Base-by-base conservation (phyloP, 2,888 invertebrate genomes). In the Nemotelus pantherinus region DNA sequence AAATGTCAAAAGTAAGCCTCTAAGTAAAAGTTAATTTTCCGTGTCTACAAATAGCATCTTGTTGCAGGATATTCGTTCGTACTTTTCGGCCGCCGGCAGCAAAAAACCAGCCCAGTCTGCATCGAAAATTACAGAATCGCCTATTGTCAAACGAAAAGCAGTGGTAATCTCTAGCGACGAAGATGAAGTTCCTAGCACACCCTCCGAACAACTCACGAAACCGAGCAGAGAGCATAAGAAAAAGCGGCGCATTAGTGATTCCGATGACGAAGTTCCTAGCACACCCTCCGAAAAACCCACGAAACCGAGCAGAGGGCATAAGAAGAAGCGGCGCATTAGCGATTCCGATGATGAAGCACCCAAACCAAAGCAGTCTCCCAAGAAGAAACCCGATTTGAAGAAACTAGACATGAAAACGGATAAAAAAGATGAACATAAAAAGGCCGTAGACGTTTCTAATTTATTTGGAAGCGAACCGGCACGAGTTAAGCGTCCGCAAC, bases 401-500 rank as follows among this genome's bases (percentile, higher is more conserved):
- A 84, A 83, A 80, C 75, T 87, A 3, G 39, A n/a, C 43, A 9
- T 3, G 5, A 63, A 83, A 44, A 80, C 82, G 58, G 82, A 87
- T 0, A 87, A 86, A 82, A 88, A 88, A 82, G 86, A 86, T 6
- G 64, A 77, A 25, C 77, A 68, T 3, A 68, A 83, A 1, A 89
- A 88, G 83, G 85, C 87, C 5, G 84, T 89, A 47, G 89, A 91
- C 84, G 85, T 89, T 1, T 80, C 82, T 0, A 86, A 88, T 71
- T 83, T 93, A 5, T 93, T 94, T 88, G 91, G 91, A 6, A 90
- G 86, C 63, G 89, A 86, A 77, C 91, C 92, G 1, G 90, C 90
- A 81, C 88, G 92, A 80, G 86, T 90, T 5, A 89, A 89, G 75
- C 84, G 88, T 82, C 81, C 84, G 85, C 85, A 88, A 87, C 44